Evolutionary conservation across 1,140 invertebrate species (phyloP).

Genomic region (Lanistes nyassanus): DNA sequence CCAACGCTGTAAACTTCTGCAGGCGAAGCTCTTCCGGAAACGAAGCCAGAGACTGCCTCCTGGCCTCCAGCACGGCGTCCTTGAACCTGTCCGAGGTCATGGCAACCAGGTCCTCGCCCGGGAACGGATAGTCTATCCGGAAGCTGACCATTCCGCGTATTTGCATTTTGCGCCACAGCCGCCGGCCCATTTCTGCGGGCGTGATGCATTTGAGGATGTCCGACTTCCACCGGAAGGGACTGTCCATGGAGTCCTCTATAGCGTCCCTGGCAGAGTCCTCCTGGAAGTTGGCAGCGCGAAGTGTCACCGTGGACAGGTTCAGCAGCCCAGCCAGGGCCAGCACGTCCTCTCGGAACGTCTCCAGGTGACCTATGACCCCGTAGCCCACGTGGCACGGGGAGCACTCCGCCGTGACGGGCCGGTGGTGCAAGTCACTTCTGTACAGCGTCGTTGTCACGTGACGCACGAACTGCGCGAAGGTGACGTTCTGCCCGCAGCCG

Average conservation of each 20-base stretch:
- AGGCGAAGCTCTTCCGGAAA: too few relatives aligned
- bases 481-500: not conserved
- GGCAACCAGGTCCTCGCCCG: not conserved
- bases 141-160: conserved; percentile 16
- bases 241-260: conserved; percentile 8
- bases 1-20: too few relatives aligned
- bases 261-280: conserved; percentile 1
- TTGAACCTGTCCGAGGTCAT: not conserved
- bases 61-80: not conserved
- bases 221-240: conserved; percentile 14
- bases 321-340: not conserved
- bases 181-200: conserved; percentile 8
- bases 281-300: not conserved
- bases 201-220: not conserved
- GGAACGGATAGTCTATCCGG: conserved; percentile 2
- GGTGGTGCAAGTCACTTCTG: conserved; percentile 2
- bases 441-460: not conserved
- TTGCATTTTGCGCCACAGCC: conserved; percentile 19
- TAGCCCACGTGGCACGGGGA: not conserved
- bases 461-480: conserved; percentile 20
- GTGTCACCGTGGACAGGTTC: not conserved
- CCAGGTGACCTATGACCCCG: conserved; percentile 20
- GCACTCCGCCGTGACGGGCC: not conserved
- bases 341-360: conserved; percentile 14
- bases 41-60: not conserved